A percentile compares a stretch with the other conserved stretches of the same genome.
Conservation (phyloP, 2,113 vertebrate genomes). For the Tetrao urogallus region DNA sequence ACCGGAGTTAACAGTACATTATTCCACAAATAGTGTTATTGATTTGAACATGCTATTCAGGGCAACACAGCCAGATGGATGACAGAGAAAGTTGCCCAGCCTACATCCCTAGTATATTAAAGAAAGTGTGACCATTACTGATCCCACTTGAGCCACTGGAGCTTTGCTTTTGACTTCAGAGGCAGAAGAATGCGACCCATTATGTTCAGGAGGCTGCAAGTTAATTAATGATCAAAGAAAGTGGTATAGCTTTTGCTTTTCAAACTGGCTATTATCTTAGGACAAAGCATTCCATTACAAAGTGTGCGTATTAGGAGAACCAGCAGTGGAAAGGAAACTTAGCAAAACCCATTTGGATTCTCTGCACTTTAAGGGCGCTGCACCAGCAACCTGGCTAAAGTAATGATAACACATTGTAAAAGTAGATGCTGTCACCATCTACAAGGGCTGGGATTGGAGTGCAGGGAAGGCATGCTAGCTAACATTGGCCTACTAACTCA, state of each 20-base stretch:
- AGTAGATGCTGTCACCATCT: background rate
- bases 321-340: background rate
- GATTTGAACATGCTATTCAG: background rate
- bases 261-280: background rate
- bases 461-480: background rate
- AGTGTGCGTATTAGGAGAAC: background rate
- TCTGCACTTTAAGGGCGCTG: background rate
- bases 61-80: background rate
- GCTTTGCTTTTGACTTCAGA: background rate
- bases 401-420: background rate
- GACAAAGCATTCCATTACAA: background rate
- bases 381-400: background rate
- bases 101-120: background rate
- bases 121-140: background rate
- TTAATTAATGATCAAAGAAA: background rate
- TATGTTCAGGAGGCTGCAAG: background rate
- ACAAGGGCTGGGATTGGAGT: background rate
- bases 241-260: background rate
- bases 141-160: background rate
- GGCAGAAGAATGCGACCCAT: background rate
- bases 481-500: background rate
- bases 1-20: background rate
- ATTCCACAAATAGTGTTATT: background rate
- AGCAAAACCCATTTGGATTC: background rate
- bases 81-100: background rate